phyloP scores from a whole-genome alignment of 2,797 vertebrate genomes.

The Diceros bicornis region DNA sequence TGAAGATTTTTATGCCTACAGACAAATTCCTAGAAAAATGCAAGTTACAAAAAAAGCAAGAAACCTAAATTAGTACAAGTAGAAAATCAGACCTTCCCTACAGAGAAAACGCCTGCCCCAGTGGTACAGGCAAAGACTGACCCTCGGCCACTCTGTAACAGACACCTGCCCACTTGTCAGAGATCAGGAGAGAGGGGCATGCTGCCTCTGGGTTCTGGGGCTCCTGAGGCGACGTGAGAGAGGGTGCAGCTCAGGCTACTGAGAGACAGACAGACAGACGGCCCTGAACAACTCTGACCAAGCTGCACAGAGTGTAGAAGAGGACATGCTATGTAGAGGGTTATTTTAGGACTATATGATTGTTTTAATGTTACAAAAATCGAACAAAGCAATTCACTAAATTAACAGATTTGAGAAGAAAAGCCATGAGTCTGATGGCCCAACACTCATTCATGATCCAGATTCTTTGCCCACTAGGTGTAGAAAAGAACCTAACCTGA shows the following conservation, averaged over 20 bases:
- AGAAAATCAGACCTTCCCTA: background rate
- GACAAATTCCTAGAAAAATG: background rate
- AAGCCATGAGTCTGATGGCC: background rate
- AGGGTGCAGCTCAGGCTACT: background rate
- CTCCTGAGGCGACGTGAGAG: background rate
- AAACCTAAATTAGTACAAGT: background rate
- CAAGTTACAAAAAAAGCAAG: background rate
- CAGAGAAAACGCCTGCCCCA: background rate
- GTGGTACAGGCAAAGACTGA: background rate
- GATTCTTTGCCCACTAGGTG: background rate
- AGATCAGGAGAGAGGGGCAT: background rate
- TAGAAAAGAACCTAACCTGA: background rate
- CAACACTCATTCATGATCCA: background rate
- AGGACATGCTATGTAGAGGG: accelerated
- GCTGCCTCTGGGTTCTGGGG: background rate
- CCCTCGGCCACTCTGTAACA: background rate
- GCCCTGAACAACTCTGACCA: background rate
- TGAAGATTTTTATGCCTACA: background rate
- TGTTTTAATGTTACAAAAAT: background rate
- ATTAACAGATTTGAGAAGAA: background rate
- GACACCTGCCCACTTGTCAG: background rate
- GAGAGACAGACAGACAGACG: background rate
- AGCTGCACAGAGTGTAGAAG: background rate
- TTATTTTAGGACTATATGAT: background rate
- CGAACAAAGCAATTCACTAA: background rate